phyloP scores from a whole-genome alignment of 2,888 invertebrate genomes.

The Leptinotarsa juncta region DNA sequence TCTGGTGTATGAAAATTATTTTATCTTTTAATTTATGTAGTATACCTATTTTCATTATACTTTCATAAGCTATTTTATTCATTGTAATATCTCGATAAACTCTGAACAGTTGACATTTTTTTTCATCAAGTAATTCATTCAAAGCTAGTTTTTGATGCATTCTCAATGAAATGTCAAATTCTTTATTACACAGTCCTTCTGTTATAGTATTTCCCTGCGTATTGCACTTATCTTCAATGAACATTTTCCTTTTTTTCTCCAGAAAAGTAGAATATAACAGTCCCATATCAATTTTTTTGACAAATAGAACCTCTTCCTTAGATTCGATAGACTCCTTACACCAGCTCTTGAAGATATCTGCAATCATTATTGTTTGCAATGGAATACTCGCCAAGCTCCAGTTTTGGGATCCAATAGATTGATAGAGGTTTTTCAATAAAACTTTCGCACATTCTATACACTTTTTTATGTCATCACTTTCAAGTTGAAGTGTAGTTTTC shows the following conservation, averaged over 20 bases:
- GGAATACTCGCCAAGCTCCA: slow-evolving; percentile 25
- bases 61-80: background rate
- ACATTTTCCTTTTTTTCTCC: slow-evolving; percentile 25
- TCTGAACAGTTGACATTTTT: slow-evolving; percentile 12
- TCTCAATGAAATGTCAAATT: slow-evolving; percentile 21
- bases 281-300: slow-evolving; percentile 1
- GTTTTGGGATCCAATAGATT: background rate
- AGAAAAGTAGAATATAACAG: slow-evolving; percentile 29
- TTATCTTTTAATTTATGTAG: slow-evolving; percentile 9
- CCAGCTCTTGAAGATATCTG: slow-evolving; percentile 25
- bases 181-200: background rate
- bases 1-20: slow-evolving; percentile 24
- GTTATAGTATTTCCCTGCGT: slow-evolving; percentile 7
- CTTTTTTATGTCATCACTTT: slow-evolving; percentile 1
- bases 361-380: slow-evolving; percentile 35
- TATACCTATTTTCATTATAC: slow-evolving; percentile 28
- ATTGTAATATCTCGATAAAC: slow-evolving; percentile 2
- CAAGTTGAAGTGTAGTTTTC: slow-evolving; percentile 15
- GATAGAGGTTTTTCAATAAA: background rate
- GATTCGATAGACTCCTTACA: slow-evolving; percentile 27
- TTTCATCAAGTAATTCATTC: slow-evolving; percentile 8
- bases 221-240: slow-evolving; percentile 28
- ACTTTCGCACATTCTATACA: slow-evolving; percentile 11
- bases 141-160: slow-evolving; percentile 17
- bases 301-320: slow-evolving; percentile 4